Percentiles rank a stretch among this genome's conserved stretches.
Conservation (phyloP, 2,113 vertebrate genomes). For the Atherinomorus stipes region DNA sequence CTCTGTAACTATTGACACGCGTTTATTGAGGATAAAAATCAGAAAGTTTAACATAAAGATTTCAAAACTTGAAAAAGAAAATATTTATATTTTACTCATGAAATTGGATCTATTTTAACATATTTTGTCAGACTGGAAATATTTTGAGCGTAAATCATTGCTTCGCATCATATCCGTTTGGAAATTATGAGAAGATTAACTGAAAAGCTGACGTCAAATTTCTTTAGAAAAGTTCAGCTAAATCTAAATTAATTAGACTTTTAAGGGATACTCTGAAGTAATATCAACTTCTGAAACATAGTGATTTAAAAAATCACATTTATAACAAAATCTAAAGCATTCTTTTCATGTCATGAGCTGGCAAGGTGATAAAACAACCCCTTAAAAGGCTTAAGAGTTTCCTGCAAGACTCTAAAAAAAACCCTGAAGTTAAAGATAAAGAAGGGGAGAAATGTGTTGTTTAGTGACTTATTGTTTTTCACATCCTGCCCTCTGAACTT, state of each 20-base stretch:
- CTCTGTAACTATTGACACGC: background rate
- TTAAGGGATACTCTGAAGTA: background rate
- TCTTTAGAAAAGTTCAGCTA: background rate
- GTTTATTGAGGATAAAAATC: background rate
- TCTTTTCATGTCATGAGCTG: background rate
- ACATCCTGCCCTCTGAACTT: constrained; percentile 15
- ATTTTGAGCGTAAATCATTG: too few relatives aligned
- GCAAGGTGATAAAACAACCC: constrained; percentile 2
- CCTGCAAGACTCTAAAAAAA: constrained; percentile 12
- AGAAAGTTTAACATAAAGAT: background rate
- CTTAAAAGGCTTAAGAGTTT: background rate
- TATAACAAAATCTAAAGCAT: background rate
- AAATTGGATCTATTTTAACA: background rate
- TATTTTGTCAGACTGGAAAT: background rate
- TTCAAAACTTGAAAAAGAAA: background rate
- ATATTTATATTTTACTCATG: background rate
- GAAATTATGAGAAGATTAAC: background rate
- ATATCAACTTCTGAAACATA: background rate
- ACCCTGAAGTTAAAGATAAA: constrained; percentile 1
- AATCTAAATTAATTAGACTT: background rate
- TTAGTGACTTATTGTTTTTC: constrained; percentile 23
- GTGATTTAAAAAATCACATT: background rate
- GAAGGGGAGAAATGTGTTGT: background rate
- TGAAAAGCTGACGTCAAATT: background rate
- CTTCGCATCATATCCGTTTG: background rate